These are phyloP conservation scores for Rutilus rutilus DNA, from an alignment of 2,113 vertebrate genomes.

Conservation along the genomic window DNA sequence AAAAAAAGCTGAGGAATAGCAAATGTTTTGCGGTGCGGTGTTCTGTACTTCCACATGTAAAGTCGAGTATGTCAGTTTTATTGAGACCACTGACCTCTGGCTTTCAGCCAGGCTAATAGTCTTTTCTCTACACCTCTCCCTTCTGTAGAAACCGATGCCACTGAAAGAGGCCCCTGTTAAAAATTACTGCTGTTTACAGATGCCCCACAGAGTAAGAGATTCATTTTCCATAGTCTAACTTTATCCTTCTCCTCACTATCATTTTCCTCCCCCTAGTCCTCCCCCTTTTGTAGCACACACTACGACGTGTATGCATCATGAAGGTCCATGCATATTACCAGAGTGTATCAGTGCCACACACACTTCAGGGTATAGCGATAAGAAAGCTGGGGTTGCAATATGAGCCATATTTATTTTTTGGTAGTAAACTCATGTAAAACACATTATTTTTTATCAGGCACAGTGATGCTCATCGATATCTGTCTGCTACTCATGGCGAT, in stretches of 20 bases:
- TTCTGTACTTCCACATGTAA: conserved; percentile 10
- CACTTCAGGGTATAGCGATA: conserved; percentile 10
- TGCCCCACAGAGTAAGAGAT: conserved; percentile 79
- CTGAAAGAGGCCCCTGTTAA: conserved; percentile 79
- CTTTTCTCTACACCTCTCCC: conserved; percentile 78
- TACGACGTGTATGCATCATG: conserved; percentile 51
- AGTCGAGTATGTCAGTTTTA: conserved; percentile 34
- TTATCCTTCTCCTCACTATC: conserved; percentile 75
- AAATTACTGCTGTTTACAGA: conserved; percentile 81
- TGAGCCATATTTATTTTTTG: conserved; percentile 59
- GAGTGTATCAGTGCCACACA: conserved; percentile 21
- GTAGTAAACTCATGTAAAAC: conserved; percentile 26
- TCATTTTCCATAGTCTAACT: conserved; percentile 71
- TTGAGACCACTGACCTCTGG: conserved; percentile 46
- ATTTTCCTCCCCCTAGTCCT: conserved; percentile 56
- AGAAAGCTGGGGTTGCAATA: conserved; percentile 48
- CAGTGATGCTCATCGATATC: conserved; percentile 46
- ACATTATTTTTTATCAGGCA: conserved; percentile 31
- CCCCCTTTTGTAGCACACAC: conserved; percentile 51
- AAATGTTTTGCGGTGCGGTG: background rate
- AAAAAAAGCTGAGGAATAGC: too few relatives aligned
- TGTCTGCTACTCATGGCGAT: conserved; percentile 50
- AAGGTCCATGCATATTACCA: conserved; percentile 48
- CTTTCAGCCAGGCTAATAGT: conserved; percentile 65
- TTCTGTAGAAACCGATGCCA: conserved; percentile 75